Conservation (phyloP, 2,113 vertebrate genomes). For the Calidris pugnax region DNA sequence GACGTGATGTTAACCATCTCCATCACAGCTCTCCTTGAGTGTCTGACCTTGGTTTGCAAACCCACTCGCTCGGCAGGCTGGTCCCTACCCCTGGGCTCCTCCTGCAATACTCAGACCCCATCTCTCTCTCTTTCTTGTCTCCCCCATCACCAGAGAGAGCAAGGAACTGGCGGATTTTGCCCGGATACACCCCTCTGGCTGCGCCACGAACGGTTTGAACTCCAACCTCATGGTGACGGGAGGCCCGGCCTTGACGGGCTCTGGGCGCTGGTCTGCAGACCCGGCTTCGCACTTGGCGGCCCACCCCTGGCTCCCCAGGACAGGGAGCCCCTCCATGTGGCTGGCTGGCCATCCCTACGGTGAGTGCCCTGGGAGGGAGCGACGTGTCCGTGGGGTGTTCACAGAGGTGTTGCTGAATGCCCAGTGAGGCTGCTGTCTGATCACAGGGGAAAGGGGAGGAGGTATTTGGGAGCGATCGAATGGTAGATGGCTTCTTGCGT, state of each 20-base stretch:
- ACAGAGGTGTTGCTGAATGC: neutral
- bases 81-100: neutral
- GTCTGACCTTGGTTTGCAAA: neutral
- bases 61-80: rapidly evolving
- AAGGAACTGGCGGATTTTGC: slow-evolving; percentile 92
- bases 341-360: slow-evolving; percentile 75
- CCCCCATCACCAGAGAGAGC: slow-evolving; percentile 81
- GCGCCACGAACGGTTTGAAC: slow-evolving; percentile 85
- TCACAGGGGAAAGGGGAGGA: neutral
- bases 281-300: slow-evolving; percentile 86
- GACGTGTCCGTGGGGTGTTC: neutral
- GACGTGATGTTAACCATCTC: neutral
- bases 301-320: slow-evolving; percentile 91
- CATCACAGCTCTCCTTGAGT: neutral
- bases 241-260: slow-evolving; percentile 80
- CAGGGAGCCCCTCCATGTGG: slow-evolving; percentile 92
- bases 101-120: neutral
- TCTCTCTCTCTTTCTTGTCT: neutral
- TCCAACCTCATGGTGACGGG: slow-evolving; percentile 98
- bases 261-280: slow-evolving; percentile 90
- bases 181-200: slow-evolving; percentile 84
- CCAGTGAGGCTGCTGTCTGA: neutral
- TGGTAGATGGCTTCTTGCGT: rapidly evolving
- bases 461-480: neutral
- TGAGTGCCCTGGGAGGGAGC: slow-evolving; percentile 19